A percentile compares a stretch with the other conserved stretches of the same genome.
Conservation (phyloP, 2,888 invertebrate genomes). For the Campaea margaritaria region DNA sequence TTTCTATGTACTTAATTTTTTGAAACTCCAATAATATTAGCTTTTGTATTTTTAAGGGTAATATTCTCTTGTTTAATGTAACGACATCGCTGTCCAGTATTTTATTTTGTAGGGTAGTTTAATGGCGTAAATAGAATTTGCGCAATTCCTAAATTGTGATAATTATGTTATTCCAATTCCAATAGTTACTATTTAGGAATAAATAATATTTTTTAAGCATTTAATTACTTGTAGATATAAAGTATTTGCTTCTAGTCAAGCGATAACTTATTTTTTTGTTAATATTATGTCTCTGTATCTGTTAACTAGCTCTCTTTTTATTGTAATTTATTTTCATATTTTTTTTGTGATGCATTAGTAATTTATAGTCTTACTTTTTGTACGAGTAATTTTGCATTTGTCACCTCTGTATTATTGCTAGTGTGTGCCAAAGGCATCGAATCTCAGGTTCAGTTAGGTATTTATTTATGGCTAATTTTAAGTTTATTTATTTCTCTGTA, state of each 20-base stretch:
- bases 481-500: constrained; percentile 51
- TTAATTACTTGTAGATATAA: constrained; percentile 34
- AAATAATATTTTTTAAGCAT: constrained; percentile 42
- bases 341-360: constrained; percentile 4
- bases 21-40: constrained; percentile 22
- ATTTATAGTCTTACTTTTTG: too few species aligned
- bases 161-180: constrained; percentile 69
- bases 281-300: constrained; percentile 28
- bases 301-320: constrained; percentile 62
- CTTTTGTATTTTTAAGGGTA: constrained; percentile 26
- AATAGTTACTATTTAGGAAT: constrained; percentile 54
- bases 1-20: constrained; percentile 39
- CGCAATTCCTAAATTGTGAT: constrained; percentile 84
- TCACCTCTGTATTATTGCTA: constrained; percentile 52
- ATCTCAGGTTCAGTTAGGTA: constrained; percentile 63
- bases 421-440: constrained; percentile 81
- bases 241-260: constrained; percentile 47
- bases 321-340: constrained; percentile 34
- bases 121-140: constrained; percentile 56
- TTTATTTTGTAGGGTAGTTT: constrained; percentile 49
- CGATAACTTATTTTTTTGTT: constrained; percentile 32
- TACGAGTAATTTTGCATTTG: constrained; percentile 35
- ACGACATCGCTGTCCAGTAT: constrained; percentile 66
- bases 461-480: constrained; percentile 45
- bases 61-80: constrained; percentile 39